These are phyloP conservation scores for Lepidurus arcticus DNA, from an alignment of 1,140 invertebrate genomes.

Conservation along the genomic window DNA sequence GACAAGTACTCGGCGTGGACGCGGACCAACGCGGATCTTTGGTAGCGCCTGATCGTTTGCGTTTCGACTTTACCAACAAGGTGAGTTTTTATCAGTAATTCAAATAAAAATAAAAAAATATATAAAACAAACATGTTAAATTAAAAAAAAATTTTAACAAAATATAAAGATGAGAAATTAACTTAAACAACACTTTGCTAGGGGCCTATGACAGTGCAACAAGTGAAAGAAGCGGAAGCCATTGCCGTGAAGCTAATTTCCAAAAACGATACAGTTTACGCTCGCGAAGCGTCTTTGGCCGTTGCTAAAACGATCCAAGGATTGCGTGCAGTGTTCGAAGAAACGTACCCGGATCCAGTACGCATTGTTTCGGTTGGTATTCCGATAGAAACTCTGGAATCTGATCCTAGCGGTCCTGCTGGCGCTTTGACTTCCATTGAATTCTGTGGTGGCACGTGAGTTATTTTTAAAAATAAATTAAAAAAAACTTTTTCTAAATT, in stretches of 20 bases:
- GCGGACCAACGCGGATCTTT: conserved; percentile 95
- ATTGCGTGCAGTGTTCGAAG: conserved; percentile 95
- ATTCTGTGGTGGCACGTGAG: conserved; percentile 96
- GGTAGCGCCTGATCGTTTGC: conserved; percentile 91
- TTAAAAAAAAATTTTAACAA: too few relatives aligned
- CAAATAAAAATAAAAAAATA: too few relatives aligned
- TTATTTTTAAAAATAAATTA: conserved; percentile 31
- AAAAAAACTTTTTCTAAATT: conserved; percentile 19
- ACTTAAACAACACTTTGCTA: conserved; percentile 38
- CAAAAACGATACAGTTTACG: conserved; percentile 77
- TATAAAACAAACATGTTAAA: not conserved
- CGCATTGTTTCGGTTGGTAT: conserved; percentile 91
- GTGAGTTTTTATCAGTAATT: conserved; percentile 42
- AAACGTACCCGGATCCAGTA: conserved; percentile 98
- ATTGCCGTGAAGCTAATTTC: conserved; percentile 69
- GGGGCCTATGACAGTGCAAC: conserved; percentile 73
- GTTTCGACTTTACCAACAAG: conserved; percentile 97
- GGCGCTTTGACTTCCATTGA: conserved; percentile 90
- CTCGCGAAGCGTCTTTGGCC: conserved; percentile 76
- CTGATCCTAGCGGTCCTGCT: conserved; percentile 69
- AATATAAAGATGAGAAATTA: not conserved
- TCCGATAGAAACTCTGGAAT: conserved; percentile 80
- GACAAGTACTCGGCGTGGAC: conserved; percentile 80
- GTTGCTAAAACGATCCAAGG: conserved; percentile 89
- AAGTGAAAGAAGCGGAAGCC: conserved; percentile 81